Percentiles rank a stretch among this genome's conserved stretches.
These are phyloP conservation scores for Clytia hemisphaerica DNA, from an alignment of 30 jellyfish, hydroid and myxozoan genomes.

Conservation along the genomic window DNA sequence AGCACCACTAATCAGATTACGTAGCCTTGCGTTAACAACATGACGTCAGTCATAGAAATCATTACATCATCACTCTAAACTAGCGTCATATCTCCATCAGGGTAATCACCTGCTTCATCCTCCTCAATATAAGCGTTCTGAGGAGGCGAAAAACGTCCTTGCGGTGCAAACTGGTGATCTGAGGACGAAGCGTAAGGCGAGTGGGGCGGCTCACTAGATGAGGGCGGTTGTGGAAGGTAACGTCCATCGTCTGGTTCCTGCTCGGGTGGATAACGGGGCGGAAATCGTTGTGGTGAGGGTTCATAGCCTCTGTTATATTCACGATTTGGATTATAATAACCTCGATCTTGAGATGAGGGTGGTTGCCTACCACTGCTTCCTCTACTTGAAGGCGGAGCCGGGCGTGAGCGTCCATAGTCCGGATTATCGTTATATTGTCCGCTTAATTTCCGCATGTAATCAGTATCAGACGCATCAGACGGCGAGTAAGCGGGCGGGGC, in stretches of 20 bases:
- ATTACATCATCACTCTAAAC: too few species aligned
- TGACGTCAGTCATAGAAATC: too few species aligned
- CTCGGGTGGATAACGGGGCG: background rate
- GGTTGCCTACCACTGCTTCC: too few species aligned
- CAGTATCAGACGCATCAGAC: slow-evolving; percentile 21
- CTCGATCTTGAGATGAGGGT: background rate
- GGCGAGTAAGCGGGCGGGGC: slow-evolving; percentile 95
- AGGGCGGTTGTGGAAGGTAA: background rate
- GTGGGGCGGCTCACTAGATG: slow-evolving; percentile 21
- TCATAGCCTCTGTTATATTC: background rate
- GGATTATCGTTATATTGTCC: too few species aligned
- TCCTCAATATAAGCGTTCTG: slow-evolving; percentile 21
- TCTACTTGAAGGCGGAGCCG: too few species aligned
- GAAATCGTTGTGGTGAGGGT: background rate
- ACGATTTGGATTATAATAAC: background rate
- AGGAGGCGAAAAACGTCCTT: slow-evolving; percentile 20
- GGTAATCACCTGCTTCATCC: slow-evolving; percentile 24
- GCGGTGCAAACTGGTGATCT: background rate
- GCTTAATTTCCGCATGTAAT: too few species aligned
- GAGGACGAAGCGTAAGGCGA: slow-evolving; percentile 24
- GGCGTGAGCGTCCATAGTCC: too few species aligned
- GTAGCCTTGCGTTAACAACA: too few species aligned
- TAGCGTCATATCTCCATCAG: slow-evolving; percentile 25
- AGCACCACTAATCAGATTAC: too few species aligned
- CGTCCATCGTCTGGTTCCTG: background rate